Conservation (phyloP, 1,140 invertebrate genomes). For the Drosophila rufa region DNA sequence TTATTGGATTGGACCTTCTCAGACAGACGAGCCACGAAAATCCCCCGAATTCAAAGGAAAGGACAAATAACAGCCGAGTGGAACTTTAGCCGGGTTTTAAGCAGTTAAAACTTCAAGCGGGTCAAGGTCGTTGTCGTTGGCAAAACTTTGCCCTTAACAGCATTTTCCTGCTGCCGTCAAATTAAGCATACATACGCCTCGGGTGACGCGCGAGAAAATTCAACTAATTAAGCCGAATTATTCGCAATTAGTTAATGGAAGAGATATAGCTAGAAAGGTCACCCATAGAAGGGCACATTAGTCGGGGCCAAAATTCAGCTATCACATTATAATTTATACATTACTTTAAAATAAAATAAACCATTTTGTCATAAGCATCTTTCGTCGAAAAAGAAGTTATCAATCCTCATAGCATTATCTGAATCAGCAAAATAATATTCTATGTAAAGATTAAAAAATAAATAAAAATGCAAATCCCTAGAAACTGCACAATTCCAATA, state of each 20-base stretch:
- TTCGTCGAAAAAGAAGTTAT: too few species aligned
- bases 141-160: conserved; percentile 11
- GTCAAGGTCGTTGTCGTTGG: conserved; percentile 30
- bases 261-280: not conserved
- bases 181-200: conserved; percentile 28
- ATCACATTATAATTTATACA: not conserved
- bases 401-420: too few species aligned
- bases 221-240: conserved; percentile 45
- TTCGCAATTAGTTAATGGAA: conserved; percentile 46
- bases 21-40: conserved; percentile 18
- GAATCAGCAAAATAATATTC: too few species aligned
- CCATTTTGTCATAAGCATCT: too few species aligned
- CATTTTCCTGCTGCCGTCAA: conserved; percentile 29
- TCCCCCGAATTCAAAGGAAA: conserved; percentile 4
- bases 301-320: not conserved
- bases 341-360: too few species aligned
- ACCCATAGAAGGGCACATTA: not conserved
- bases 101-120: conserved; percentile 35
- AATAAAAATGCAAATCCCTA: too few species aligned
- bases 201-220: conserved; percentile 30
- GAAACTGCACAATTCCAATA: too few species aligned
- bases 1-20: conserved; percentile 20
- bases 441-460: too few species aligned
- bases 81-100: conserved; percentile 16
- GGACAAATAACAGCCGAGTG: conserved; percentile 8